phyloP scores from a whole-genome alignment of 2,797 vertebrate genomes.

The Ctenopoma multispine region DNA sequence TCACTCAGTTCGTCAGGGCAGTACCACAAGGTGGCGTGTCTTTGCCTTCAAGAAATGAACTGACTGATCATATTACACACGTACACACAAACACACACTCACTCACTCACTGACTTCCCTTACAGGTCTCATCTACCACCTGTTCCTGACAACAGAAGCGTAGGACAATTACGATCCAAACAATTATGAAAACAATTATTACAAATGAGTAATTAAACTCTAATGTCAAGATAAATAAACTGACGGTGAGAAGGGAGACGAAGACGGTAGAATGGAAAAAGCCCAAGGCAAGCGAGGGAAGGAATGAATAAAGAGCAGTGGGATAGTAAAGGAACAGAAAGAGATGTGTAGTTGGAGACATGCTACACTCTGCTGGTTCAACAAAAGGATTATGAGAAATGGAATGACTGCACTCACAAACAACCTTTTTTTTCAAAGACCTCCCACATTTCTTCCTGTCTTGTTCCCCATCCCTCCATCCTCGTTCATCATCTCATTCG shows the following conservation, averaged over 20 bases:
- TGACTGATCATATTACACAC: conserved; percentile 27
- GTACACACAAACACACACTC: conserved; percentile 1
- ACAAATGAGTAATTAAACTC: conserved; percentile 84
- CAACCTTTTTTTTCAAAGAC: conserved; percentile 22
- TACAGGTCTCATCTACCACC: conserved; percentile 67
- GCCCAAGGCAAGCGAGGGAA: conserved; percentile 42
- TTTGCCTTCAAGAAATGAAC: conserved; percentile 59
- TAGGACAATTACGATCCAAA: conserved; percentile 72
- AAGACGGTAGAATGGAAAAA: conserved; percentile 38
- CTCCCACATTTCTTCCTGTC: conserved; percentile 35
- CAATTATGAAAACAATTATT: conserved; percentile 83
- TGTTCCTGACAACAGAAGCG: conserved; percentile 58
- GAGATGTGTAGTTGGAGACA: conserved; percentile 27
- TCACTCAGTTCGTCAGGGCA: conserved; percentile 19
- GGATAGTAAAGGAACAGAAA: conserved; percentile 34
- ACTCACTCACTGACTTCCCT: conserved; percentile 29
- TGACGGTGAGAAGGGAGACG: conserved; percentile 47
- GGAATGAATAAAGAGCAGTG: conserved; percentile 43
- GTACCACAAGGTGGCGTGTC: conserved; percentile 71
- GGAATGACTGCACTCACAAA: conserved; percentile 43
- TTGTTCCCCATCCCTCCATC: conserved; percentile 53
- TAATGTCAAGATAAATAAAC: conserved; percentile 80
- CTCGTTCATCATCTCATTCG: conserved; percentile 65
- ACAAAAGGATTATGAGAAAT: conserved; percentile 53
- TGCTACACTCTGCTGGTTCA: conserved; percentile 36